Evolutionary conservation across 2,888 invertebrate species (phyloP).

Genomic region (Pegoplata infirma): DNA sequence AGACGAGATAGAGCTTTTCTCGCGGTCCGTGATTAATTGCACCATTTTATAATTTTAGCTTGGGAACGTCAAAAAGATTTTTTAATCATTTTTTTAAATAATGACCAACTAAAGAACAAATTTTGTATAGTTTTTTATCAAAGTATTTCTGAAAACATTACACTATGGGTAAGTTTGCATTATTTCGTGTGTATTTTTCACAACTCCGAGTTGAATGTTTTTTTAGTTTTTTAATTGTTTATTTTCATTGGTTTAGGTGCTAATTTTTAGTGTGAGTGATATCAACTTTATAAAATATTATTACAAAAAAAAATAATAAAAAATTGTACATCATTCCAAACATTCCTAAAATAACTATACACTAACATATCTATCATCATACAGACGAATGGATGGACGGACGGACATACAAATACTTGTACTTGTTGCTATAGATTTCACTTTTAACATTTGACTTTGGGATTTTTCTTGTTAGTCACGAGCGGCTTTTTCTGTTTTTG

Average conservation of each 20-base stretch:
- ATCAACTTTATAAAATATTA: slow-evolving; percentile 23
- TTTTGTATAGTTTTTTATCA: too few relatives aligned
- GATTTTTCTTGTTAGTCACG: slow-evolving; percentile 47
- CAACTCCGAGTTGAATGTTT: slow-evolving; percentile 17
- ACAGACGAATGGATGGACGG: background rate
- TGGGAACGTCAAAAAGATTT: too few relatives aligned
- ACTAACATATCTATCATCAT: background rate
- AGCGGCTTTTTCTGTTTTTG: slow-evolving; percentile 1
- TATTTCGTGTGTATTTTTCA: slow-evolving; percentile 23
- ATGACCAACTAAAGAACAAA: too few relatives aligned
- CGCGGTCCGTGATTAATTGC: too few relatives aligned
- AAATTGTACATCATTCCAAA: slow-evolving; percentile 10
- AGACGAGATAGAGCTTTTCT: too few relatives aligned
- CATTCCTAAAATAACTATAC: background rate
- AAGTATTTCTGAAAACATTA: too few relatives aligned
- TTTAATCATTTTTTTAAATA: too few relatives aligned
- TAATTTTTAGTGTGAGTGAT: slow-evolving; percentile 45
- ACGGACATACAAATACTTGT: background rate
- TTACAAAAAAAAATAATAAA: slow-evolving; percentile 3
- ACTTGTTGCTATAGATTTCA: slow-evolving; percentile 33
- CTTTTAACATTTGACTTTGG: slow-evolving; percentile 56
- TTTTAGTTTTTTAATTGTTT: slow-evolving; percentile 20
- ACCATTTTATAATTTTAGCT: too few relatives aligned
- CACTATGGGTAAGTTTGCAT: background rate
- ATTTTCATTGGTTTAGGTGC: slow-evolving; percentile 41